Evolutionary conservation across 1,140 invertebrate genomes (phyloP).

Genomic region (Asobara japonica): DNA sequence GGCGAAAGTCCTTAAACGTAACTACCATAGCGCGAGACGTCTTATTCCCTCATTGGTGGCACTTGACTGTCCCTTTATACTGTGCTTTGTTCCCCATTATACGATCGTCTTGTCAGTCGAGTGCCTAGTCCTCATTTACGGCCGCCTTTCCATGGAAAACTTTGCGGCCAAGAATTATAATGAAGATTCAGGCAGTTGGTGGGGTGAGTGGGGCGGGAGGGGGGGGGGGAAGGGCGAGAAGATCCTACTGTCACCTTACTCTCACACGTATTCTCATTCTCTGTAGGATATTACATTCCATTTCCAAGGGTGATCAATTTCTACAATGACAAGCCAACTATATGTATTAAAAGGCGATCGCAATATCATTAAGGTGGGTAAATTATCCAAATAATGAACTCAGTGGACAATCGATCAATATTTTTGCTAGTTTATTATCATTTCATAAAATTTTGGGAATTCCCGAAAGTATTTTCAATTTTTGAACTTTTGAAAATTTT

Average conservation of each 20-base stretch:
- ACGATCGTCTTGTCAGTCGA: conserved; percentile 59
- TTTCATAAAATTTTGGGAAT: no score
- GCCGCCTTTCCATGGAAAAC: conserved; percentile 54
- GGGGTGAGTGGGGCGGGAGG: background rate
- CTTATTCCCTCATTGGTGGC: conserved; percentile 11
- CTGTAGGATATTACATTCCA: background rate
- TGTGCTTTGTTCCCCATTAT: conserved; percentile 35
- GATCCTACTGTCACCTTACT: background rate
- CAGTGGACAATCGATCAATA: no score
- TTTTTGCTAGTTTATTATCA: no score
- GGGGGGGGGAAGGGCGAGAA: background rate
- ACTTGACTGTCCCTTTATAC: conserved; percentile 22
- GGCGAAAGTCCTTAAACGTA: conserved; percentile 29
- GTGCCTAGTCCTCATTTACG: conserved; percentile 58
- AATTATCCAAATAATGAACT: no score
- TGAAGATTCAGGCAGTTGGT: conserved; percentile 53
- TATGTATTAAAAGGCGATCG: background rate
- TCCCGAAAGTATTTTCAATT: no score
- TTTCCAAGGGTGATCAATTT: background rate
- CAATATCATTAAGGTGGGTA: no score
- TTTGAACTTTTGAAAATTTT: no score
- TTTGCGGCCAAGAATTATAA: conserved; percentile 65
- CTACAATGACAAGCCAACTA: no score
- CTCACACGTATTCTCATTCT: background rate
- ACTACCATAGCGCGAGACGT: background rate